Percentiles rank a stretch among this genome's conserved stretches.
Conservation (phyloP, 2,797 vertebrate species). For the Carcharodon carcharias region DNA sequence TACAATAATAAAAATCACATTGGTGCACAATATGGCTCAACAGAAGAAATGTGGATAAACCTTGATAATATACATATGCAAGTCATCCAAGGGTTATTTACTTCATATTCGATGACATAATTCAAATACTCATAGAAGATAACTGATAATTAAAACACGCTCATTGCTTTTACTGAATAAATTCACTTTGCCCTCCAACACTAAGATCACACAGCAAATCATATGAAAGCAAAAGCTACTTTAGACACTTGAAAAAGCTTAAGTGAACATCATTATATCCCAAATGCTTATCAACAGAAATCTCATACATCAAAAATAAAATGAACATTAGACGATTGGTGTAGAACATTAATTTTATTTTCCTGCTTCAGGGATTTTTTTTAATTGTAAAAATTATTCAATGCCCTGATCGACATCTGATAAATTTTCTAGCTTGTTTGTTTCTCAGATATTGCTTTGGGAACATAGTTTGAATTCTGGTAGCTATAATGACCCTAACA, state of each 20-base stretch:
- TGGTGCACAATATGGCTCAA: background rate
- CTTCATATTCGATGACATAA: background rate
- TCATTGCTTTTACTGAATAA: background rate
- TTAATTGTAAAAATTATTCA: slow-evolving; percentile 1
- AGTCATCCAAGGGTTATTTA: background rate
- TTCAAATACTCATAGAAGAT: background rate
- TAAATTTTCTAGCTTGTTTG: background rate
- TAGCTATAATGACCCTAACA: background rate
- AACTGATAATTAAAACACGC: background rate
- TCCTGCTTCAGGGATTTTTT: background rate
- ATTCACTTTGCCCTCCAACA: background rate
- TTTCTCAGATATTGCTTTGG: slow-evolving; percentile 8
- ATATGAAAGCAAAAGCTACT: background rate
- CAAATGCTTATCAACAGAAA: background rate
- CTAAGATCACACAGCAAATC: background rate
- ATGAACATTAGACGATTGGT: background rate
- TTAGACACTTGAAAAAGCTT: background rate
- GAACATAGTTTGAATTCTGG: background rate
- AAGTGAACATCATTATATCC: background rate
- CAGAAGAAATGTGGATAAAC: background rate
- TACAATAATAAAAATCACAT: background rate
- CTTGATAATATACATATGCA: background rate
- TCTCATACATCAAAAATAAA: background rate
- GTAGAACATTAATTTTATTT: background rate
- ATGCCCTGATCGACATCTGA: too few species aligned